Percentiles rank a stretch among this genome's conserved stretches.
phyloP scores from a whole-genome alignment of 2,797 vertebrate species.

The Masticophis lateralis region DNA sequence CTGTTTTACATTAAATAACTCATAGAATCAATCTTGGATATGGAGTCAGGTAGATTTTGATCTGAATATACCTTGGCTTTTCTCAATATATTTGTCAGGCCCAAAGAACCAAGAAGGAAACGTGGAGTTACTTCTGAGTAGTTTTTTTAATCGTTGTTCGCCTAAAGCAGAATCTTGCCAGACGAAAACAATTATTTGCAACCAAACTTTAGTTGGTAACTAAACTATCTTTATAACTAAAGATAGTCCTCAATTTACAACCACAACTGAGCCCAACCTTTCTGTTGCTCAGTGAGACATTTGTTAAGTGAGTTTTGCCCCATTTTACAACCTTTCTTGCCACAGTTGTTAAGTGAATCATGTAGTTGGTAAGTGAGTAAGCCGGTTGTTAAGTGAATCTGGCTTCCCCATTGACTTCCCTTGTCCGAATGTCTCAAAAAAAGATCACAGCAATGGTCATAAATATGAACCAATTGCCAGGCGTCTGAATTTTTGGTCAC shows the following conservation, averaged over 20 bases:
- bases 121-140: not conserved
- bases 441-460: not conserved
- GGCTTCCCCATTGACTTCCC: not conserved
- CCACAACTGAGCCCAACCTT: not conserved
- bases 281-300: not conserved
- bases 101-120: not conserved
- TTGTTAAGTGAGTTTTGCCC: not conserved
- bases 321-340: not conserved
- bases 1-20: not conserved
- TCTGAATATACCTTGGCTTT: not conserved
- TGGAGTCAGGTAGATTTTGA: not conserved
- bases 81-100: not conserved
- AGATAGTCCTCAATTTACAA: not conserved
- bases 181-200: not conserved
- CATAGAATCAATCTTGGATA: not conserved
- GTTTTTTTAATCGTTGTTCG: not conserved
- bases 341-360: not conserved
- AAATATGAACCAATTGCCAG: not conserved
- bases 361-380: not conserved
- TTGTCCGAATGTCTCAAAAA: not conserved
- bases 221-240: not conserved
- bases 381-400: not conserved
- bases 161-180: not conserved
- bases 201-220: too few species aligned
- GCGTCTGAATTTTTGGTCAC: not conserved